These are phyloP conservation scores for Aplysina aerophoba DNA, from an alignment of 37 sponge, comb jelly and placozoan genomes.

Conservation along the genomic window DNA sequence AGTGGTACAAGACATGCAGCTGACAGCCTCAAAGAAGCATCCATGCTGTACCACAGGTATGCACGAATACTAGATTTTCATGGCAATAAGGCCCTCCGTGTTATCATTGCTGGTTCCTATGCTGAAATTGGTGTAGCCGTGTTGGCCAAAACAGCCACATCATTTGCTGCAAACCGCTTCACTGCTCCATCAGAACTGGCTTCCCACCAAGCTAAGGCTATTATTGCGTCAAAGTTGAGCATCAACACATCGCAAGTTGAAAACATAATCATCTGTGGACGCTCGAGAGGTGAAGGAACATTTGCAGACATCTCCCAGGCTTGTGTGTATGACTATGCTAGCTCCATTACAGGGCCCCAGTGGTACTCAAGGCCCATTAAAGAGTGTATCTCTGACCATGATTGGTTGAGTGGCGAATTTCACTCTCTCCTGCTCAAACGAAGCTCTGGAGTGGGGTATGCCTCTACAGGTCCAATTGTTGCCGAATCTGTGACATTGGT, in stretches of 20 bases:
- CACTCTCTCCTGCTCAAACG: not conserved
- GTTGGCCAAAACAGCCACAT: conserved; percentile 41
- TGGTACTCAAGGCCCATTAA: conserved; percentile 50
- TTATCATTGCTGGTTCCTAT: conserved; percentile 57
- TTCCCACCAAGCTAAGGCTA: conserved; percentile 52
- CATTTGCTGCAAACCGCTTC: conserved; percentile 19
- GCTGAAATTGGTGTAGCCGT: conserved; percentile 53
- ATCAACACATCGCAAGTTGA: conserved; percentile 48
- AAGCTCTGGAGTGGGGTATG: not conserved
- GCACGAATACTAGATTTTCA: conserved; percentile 56
- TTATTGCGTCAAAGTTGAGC: conserved; percentile 53
- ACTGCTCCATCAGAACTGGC: conserved; percentile 47
- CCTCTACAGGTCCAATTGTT: not conserved
- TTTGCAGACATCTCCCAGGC: not conserved
- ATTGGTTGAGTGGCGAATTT: conserved; percentile 55
- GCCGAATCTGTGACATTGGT: conserved; percentile 48
- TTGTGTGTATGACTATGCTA: conserved; percentile 31
- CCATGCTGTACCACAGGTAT: conserved; percentile 42
- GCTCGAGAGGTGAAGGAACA: not conserved
- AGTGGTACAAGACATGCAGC: not conserved
- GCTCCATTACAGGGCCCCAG: conserved; percentile 70
- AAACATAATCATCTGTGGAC: conserved; percentile 45
- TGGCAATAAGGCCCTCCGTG: conserved; percentile 47
- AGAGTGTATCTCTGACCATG: conserved; percentile 55
- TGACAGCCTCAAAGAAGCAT: not conserved